These are phyloP conservation scores for Polydrusus pterygomalis DNA, from an alignment of 2,888 invertebrate species.

Conservation along the genomic window DNA sequence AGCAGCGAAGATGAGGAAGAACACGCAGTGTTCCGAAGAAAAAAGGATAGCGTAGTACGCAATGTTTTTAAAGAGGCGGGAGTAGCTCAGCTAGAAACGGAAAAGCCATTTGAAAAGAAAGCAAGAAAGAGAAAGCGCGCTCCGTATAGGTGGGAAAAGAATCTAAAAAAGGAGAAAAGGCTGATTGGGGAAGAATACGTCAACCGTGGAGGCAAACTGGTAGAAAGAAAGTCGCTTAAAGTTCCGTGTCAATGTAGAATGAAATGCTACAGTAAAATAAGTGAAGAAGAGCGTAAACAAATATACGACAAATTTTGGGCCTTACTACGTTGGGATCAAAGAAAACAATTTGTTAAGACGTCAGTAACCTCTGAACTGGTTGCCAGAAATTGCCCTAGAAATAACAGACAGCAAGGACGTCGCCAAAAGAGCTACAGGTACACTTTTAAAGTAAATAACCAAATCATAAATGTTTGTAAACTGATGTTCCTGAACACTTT, in stretches of 20 bases:
- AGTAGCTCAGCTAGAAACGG: constrained; percentile 1
- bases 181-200: constrained; percentile 1
- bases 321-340: background rate
- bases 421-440: background rate
- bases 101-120: constrained; percentile 1
- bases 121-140: constrained; percentile 1
- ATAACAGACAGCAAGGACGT: constrained; percentile 7
- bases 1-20: constrained; percentile 1
- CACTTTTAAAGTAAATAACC: constrained; percentile 1
- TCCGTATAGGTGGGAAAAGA: background rate
- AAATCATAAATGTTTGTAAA: constrained; percentile 8
- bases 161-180: constrained; percentile 1
- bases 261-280: constrained; percentile 14
- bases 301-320: constrained; percentile 4
- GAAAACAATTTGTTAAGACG: constrained; percentile 5
- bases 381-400: background rate
- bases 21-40: background rate
- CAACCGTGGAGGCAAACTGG: constrained; percentile 1
- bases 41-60: constrained; percentile 1
- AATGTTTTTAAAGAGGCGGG: constrained; percentile 1
- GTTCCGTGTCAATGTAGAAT: constrained; percentile 2
- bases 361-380: background rate
- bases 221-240: constrained; percentile 1
- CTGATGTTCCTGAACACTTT: constrained; percentile 18
- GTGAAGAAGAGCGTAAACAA: background rate